Percentiles rank a stretch among this genome's conserved stretches.
phyloP scores from a whole-genome alignment of 2,113 vertebrate species.

The Melanerpes formicivorus region DNA sequence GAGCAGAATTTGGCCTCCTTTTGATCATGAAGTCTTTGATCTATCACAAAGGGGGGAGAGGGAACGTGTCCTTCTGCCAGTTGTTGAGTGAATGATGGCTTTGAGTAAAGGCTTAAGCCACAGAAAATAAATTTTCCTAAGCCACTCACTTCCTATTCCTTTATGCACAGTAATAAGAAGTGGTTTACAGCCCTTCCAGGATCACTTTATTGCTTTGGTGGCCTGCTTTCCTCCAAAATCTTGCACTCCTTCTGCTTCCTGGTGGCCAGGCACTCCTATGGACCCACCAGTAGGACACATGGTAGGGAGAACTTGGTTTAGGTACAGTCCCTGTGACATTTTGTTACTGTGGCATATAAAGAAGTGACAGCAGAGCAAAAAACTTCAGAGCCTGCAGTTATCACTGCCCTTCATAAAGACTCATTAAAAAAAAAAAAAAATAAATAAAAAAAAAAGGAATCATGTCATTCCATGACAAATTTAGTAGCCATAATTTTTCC shows the following conservation, averaged over 20 bases:
- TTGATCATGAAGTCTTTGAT: background rate
- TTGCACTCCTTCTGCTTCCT: background rate
- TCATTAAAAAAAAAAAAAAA: too few relatives aligned
- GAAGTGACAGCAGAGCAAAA: background rate
- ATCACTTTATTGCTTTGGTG: background rate
- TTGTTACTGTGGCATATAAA: background rate
- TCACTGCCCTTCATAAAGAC: background rate
- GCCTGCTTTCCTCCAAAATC: background rate
- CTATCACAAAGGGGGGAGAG: background rate
- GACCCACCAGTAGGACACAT: background rate
- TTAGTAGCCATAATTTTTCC: background rate
- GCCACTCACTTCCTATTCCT: background rate
- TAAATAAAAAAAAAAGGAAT: too few relatives aligned
- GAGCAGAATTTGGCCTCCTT: background rate
- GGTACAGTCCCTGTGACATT: rapidly evolving
- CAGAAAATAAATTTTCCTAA: background rate
- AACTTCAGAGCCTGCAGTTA: background rate
- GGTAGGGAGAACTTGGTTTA: background rate
- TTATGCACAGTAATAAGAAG: background rate
- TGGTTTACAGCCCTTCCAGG: background rate
- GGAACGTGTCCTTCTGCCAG: background rate
- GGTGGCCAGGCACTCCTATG: background rate
- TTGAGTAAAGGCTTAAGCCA: background rate
- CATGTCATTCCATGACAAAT: background rate
- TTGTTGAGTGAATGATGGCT: background rate